Evolutionary conservation across 2,797 vertebrate species (phyloP).

Genomic region (Gadopsis marmoratus): DNA sequence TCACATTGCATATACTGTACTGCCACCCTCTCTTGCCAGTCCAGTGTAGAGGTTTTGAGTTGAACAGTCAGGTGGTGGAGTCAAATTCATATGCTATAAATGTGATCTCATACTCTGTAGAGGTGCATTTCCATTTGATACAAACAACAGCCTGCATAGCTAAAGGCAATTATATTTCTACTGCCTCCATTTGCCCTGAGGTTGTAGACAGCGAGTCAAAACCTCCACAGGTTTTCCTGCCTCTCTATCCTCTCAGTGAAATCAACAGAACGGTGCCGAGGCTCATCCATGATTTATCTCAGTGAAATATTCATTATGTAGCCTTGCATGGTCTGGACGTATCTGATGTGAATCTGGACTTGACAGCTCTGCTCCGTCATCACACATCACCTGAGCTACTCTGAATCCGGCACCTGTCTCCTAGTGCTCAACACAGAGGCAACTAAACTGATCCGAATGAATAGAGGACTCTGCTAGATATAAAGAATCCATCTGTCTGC

Average conservation of each 20-base stretch:
- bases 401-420: slow-evolving; percentile 77
- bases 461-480: slow-evolving; percentile 73
- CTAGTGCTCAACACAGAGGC: slow-evolving; percentile 68
- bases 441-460: slow-evolving; percentile 79
- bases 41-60: slow-evolving; percentile 46
- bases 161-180: slow-evolving; percentile 84
- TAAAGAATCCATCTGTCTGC: slow-evolving; percentile 80
- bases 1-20: slow-evolving; percentile 32
- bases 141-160: slow-evolving; percentile 84
- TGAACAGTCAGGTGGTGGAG: slow-evolving; percentile 67
- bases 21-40: slow-evolving; percentile 57
- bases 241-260: slow-evolving; percentile 81
- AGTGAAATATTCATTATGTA: slow-evolving; percentile 85
- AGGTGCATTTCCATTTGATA: slow-evolving; percentile 80
- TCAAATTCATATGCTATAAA: slow-evolving; percentile 75
- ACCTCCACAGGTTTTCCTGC: slow-evolving; percentile 73
- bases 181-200: slow-evolving; percentile 82
- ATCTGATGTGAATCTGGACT: slow-evolving; percentile 80
- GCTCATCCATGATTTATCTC: slow-evolving; percentile 86
- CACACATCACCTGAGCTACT: slow-evolving; percentile 78
- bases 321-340: slow-evolving; percentile 75
- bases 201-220: slow-evolving; percentile 84
- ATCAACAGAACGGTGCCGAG: slow-evolving; percentile 82
- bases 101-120: slow-evolving; percentile 72
- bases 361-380: slow-evolving; percentile 83